phyloP scores from a whole-genome alignment of 2,888 invertebrate species.

The Zeuzera pyrina region DNA sequence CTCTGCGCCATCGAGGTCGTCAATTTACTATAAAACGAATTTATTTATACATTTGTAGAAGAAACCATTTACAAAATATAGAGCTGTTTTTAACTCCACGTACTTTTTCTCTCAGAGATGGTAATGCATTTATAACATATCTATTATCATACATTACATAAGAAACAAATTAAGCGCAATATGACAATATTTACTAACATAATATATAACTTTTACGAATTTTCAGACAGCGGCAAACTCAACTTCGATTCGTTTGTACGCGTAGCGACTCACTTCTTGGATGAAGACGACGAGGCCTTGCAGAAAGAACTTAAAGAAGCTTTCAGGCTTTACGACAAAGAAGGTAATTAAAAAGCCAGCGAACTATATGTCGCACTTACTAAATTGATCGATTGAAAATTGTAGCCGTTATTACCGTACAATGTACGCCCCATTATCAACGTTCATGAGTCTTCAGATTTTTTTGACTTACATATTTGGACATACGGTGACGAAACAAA shows the following conservation, averaged over 20 bases:
- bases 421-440: not conserved
- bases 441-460: too few relatives aligned
- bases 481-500: too few relatives aligned
- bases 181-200: not conserved
- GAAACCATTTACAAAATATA: too few relatives aligned
- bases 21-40: too few relatives aligned
- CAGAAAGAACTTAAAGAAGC: slow-evolving; percentile 92
- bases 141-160: not conserved
- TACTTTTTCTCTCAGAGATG: too few relatives aligned
- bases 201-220: not conserved
- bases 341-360: slow-evolving; percentile 75
- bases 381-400: too few relatives aligned
- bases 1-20: too few relatives aligned
- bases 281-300: slow-evolving; percentile 87
- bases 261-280: slow-evolving; percentile 85
- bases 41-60: too few relatives aligned
- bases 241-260: slow-evolving; percentile 88
- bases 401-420: not conserved
- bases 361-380: not conserved
- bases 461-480: too few relatives aligned
- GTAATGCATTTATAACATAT: too few relatives aligned
- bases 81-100: too few relatives aligned
- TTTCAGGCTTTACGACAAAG: slow-evolving; percentile 91
- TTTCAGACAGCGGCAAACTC: slow-evolving; percentile 83
- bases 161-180: not conserved